These are phyloP conservation scores for Chaetodon auriga DNA, from an alignment of 2,113 vertebrate species.

Conservation along the genomic window DNA sequence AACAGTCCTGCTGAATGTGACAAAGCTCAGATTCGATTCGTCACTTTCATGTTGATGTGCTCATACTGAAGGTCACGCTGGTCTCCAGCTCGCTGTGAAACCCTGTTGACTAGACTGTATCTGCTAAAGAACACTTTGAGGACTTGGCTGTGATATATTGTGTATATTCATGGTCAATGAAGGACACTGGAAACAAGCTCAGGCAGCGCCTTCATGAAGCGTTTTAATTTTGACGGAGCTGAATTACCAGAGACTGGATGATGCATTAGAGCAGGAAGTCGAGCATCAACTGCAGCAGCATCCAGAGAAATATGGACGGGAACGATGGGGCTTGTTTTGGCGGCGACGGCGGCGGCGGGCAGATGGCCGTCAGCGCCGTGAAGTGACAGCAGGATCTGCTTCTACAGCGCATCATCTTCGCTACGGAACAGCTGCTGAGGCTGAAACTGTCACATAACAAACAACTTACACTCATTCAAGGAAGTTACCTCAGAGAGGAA, in stretches of 20 bases:
- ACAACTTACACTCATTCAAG: background rate
- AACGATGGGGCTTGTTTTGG: background rate
- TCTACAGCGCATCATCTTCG: background rate
- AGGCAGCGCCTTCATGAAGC: background rate
- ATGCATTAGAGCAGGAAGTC: background rate
- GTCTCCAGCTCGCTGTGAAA: too few species aligned
- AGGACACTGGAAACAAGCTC: background rate
- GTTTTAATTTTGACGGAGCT: background rate
- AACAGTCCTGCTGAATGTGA: background rate
- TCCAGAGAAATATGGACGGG: background rate
- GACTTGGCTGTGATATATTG: too few species aligned
- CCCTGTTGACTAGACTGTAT: too few species aligned
- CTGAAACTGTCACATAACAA: background rate
- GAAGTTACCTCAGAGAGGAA: background rate
- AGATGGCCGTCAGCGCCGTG: conserved; percentile 3
- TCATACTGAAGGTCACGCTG: background rate
- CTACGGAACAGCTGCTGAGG: background rate
- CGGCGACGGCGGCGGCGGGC: background rate
- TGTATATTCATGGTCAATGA: background rate
- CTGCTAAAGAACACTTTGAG: too few species aligned
- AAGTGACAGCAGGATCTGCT: conserved; percentile 10
- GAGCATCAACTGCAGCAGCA: background rate
- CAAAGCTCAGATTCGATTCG: background rate
- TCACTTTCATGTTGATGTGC: background rate
- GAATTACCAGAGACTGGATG: background rate